Evolutionary conservation across 2,113 vertebrate species (phyloP), one percentile per base, ranked within the genome.

Genomic region (Tupaia tana): DNA sequence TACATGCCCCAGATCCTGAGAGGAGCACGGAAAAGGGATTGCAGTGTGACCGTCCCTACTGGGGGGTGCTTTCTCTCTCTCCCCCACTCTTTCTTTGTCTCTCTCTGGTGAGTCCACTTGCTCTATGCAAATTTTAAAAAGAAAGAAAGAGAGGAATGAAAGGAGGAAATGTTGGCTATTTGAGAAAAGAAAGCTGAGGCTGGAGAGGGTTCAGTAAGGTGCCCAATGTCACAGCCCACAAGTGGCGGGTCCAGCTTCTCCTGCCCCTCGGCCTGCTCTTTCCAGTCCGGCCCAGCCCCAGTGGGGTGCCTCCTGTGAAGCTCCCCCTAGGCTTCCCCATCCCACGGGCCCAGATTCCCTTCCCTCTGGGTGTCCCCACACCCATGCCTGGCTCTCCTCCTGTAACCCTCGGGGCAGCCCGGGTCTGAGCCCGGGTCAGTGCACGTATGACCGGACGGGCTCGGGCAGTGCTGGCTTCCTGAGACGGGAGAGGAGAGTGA

Each of bases 381-480:
- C n/a, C 7, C 61, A 18, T 1, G 6, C 12, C 10, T 2, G 4
- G 22, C 59, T 59, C 84, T 29, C 34, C 43, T 43, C 43, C 43
- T 43, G 43, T 43, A 43, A 43, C 43, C 43, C 43, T 43, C 43
- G 43, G 43, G 43, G 43, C 43, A 43, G 43, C 43, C 3, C 43
- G 43, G 43, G 43, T 43, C 43, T 43, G 43, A 43, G 43, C 43
- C 43, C 43, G 43, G 43, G 43, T 43, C 43, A 43, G 43, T 43
- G 43, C 43, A 43, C 43, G 43, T 43, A 43, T 43, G 43, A 43
- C 43, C 43, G 43, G 43, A 43, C 43, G 29, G 43, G 25, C 43
- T 24, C 20, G 13, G 61, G 24, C 16, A 20, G 52, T 0, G 2
- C 43, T 1, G 3, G 27, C 2, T 10, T 27, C 80, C 0, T 4